Evolutionary conservation across 2,113 vertebrate species (phyloP), one percentile per base, ranked within the genome.

Genomic region (Dicaeum eximium): DNA sequence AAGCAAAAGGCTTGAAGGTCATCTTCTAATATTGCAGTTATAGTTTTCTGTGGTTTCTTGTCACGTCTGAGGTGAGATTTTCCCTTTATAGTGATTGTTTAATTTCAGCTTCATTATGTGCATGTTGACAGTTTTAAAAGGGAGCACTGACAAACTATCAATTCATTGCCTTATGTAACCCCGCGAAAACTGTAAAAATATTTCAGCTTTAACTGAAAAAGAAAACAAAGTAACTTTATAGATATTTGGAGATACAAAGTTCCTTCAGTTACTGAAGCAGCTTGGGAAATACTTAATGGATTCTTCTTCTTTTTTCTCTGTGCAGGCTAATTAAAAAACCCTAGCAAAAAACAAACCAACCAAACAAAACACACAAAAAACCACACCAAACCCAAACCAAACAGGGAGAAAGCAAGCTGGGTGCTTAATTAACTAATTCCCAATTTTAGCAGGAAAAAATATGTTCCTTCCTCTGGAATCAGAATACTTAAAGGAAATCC

Each of bases 141-240:
- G 74, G 37, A 83, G 33, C 22, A 37, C 17, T 69, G 85, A 54
- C 13, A 80, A 91, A 35, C 12, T 88, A 64, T 24, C 25, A 53
- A 19, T 90, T 93, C 15, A 79, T 28, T 90, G 64, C 37, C 65
- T 78, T 66, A 30, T 25, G 24, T 56, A 71, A 92, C 15, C 30
- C 42, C 24, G 3, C 0, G 4, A 72, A 64, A 77, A 22, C 16
- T 75, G 42, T 40, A 58, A 42, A 82, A n/a, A 73, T 44, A 80
- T 60, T 66, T 89, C 53, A 69, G 23, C 40, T 89, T 89, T 64
- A 89, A 87, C 9, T 50, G 69, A 85, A 70, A 88, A 91, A n/a
- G n/a, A 93, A 58, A 0, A 7, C 40, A 37, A 83, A 80, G 45
- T 35, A 62, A 66, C 53, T 78, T 74, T 38, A 62, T 42, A 48